phyloP scores from a whole-genome alignment of 2,888 invertebrate genomes.

The Smittia sp. region DNA sequence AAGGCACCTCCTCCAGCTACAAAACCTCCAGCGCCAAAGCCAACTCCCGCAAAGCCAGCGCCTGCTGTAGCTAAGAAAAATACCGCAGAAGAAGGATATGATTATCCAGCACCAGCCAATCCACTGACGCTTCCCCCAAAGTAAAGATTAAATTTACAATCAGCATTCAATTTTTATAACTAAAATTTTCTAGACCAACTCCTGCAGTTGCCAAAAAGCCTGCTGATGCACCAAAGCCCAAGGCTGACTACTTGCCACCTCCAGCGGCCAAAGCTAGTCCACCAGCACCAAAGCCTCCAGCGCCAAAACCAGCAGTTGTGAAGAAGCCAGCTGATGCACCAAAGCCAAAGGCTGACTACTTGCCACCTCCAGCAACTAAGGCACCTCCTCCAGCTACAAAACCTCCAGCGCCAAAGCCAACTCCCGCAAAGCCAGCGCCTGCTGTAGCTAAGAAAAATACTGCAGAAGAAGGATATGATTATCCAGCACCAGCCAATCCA shows the following conservation, averaged over 20 bases:
- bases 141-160: too few relatives aligned
- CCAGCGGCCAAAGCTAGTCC: background rate
- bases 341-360: too few relatives aligned
- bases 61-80: background rate
- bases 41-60: background rate
- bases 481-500: background rate
- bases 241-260: too few relatives aligned
- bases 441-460: background rate
- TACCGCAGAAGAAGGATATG: background rate
- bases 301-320: background rate
- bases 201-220: background rate
- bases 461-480: background rate
- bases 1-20: background rate
- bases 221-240: background rate
- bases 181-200: background rate
- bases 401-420: background rate
- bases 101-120: background rate
- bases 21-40: background rate
- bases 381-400: background rate
- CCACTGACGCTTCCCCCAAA: background rate
- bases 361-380: too few relatives aligned
- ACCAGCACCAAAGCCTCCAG: background rate
- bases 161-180: too few relatives aligned
- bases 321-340: background rate
- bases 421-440: background rate